Evolutionary conservation across 2,888 invertebrate genomes (phyloP), one percentile per base, ranked within the genome.

Genomic region (Drosophila falleni): DNA sequence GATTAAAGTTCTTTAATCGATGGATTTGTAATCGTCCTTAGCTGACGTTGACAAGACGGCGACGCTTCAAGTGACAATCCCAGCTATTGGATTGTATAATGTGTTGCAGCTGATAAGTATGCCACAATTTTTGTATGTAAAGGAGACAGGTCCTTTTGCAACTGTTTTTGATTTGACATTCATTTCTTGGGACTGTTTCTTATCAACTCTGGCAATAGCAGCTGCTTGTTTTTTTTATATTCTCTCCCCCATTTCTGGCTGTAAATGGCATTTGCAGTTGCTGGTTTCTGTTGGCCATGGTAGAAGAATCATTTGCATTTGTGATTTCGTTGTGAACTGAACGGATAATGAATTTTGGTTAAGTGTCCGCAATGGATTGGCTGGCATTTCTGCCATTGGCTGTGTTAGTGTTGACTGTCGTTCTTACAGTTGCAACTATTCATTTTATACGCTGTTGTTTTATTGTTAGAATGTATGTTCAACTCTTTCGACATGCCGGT

Each of bases 401-500:
- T 10, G 54, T 75, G 16, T 13, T 75, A 15, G 15, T 75, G 37
- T 15, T 75, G 3, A 55, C 58, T 6, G 35, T 44, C 8, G 33
- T 42, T 1, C 37, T 75, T 8, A 50, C 61, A 15, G n/a, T 60
- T 1, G 63, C 65, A 10, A 64, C 69, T 2, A 72, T 78, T 46
- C 65, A 66, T 23, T 75, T 75, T 15, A 44, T 75, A 19, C 78
- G 79, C 39, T 78, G 78, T 31, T 78, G 76, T 11, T 76, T 76
- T 23, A 37, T 76, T 13, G 39, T 64, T 3, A 61, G 65, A 65
- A 62, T 76, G 51, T 76, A 76, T 37, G 67, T 47, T 3, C 58
- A 76, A 49, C 76, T 76, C 29, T 76, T 72, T 55, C 76, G 64
- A 16, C 46, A 64, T 11, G 64, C 76, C 44, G 68, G 76, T 76